These are phyloP conservation scores for Pteronura brasiliensis DNA, from an alignment of 2,113 vertebrate species.

Conservation along the genomic window DNA sequence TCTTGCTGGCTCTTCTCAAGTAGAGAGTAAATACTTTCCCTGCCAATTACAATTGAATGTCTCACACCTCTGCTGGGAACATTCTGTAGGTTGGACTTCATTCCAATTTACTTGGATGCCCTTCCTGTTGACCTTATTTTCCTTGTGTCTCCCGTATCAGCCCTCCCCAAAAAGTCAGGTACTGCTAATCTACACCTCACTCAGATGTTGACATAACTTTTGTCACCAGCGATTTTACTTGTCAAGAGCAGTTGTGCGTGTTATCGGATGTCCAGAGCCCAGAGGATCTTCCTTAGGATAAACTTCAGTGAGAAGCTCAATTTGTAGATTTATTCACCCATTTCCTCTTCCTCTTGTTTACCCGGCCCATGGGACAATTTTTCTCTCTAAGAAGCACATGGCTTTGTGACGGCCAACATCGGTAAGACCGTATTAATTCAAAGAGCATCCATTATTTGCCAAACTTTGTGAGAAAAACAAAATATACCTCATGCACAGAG, in stretches of 20 bases:
- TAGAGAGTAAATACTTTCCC: slow-evolving; percentile 58
- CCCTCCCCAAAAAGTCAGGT: neutral
- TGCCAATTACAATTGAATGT: slow-evolving; percentile 51
- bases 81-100: slow-evolving; percentile 37
- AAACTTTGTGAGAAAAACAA: slow-evolving; percentile 29
- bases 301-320: neutral
- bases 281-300: slow-evolving; percentile 8
- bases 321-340: slow-evolving; percentile 47
- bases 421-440: slow-evolving; percentile 17
- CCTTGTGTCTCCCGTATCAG: slow-evolving; percentile 19
- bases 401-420: neutral
- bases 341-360: slow-evolving; percentile 27
- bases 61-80: slow-evolving; percentile 58
- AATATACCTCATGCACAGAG: slow-evolving; percentile 3
- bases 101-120: slow-evolving; percentile 38
- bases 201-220: slow-evolving; percentile 59
- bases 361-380: neutral
- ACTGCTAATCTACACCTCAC: neutral
- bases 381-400: neutral
- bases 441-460: neutral
- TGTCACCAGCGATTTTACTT: slow-evolving; percentile 34
- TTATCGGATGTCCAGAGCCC: neutral
- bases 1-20: slow-evolving; percentile 34
- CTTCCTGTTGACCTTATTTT: slow-evolving; percentile 39
- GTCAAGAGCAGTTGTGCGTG: slow-evolving; percentile 2